Base-by-base conservation (phyloP, 2,888 invertebrate genomes). In the Nemapogon koenigi region DNA sequence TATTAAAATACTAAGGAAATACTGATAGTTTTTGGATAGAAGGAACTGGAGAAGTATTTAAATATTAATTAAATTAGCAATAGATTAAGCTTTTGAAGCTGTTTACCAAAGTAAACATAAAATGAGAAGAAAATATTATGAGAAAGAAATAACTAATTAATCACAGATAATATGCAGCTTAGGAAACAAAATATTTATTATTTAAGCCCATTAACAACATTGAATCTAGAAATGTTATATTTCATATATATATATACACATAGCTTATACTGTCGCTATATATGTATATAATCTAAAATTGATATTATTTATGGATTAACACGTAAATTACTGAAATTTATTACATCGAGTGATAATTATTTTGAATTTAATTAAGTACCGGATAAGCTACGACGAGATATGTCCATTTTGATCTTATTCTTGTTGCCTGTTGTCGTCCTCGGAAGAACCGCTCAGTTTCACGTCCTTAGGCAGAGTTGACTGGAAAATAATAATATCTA, bases 401-500 rank as follows among this genome's bases (percentile, higher is more conserved):
- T 26, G 30, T 28, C 33, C 4, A 16, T n/a, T 11, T 4, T 35
- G 6, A 13, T 4, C n/a, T 62, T 66, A 75, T 46, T 73, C 71
- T 46, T 68, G 71, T 55, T 68, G 75, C 56, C 75, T 61, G 52
- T 17, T 27, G n/a, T 75, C 72, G 46, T 76, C 76, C 52, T 76
- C 76, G 10, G 55, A 56, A 44, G 67, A 61, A 46, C 63, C 62
- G 49, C 55, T 64, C 35, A 73, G 66, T 57, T 78, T 78, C 44
- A 72, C 71, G 47, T 76, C 78, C 48, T 75, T 75, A 38, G 76
- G 72, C 41, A 72, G 51, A 40, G 73, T 50, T 17, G 76, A 62
- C 78, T 76, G 65, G 7, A 19, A 67, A 67, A 43, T 49, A 41
- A 52, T 40, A 47, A 32, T 8, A 31, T 15, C 16, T 31, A 16